Base-by-base conservation (phyloP, 2,888 invertebrate species). In the Tuberolachnus salignus region DNA sequence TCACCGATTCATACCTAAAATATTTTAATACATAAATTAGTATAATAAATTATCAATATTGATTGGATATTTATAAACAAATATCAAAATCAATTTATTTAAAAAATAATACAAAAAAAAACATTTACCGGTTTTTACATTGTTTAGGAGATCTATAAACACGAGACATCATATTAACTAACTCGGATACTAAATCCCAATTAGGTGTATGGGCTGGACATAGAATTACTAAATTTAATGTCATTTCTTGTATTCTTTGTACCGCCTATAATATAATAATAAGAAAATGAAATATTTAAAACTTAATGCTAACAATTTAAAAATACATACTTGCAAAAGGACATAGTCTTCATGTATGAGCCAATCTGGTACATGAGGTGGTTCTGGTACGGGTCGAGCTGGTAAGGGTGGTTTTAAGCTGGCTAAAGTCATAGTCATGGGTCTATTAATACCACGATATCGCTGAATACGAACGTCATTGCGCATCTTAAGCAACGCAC, bases 131-230 rank as follows among this genome's bases (percentile, higher is more conserved):
- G 85, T 91, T 91, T 83, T 93, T 91, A 85, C 97, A 97, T 85
- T 97, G 95, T 84, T 96, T 94, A 21, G 95, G 91, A 55, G 96
- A 94, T 81, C 98, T 90, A 86, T 92, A 94, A 21, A 92, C 91
- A 83, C 94, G 90, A 67, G 94, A 93, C n/a, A 90, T 91, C 81
- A 92, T 91, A 86, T 93, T 96, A 1, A 98, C 96, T 83, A 93
- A 90, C 85, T 97, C 96, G 26, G 96, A 91, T 11, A 94, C 94
- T 85, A 97, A 89, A 85, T 98, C 97, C 98, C 98, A 98, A 87
- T 98, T 98, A 63, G 95, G 93, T 42, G 92, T 92, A 84, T 94
- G 95, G 0, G 92, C 94, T 0, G 92, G 94, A 81, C 92, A 92
- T 81, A 91, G 87, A 80, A 91, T 90, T 86, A 92, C 89, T 82